Evolutionary conservation across 2,113 vertebrate species (phyloP).

Genomic region (Notarius quadriscutis): DNA sequence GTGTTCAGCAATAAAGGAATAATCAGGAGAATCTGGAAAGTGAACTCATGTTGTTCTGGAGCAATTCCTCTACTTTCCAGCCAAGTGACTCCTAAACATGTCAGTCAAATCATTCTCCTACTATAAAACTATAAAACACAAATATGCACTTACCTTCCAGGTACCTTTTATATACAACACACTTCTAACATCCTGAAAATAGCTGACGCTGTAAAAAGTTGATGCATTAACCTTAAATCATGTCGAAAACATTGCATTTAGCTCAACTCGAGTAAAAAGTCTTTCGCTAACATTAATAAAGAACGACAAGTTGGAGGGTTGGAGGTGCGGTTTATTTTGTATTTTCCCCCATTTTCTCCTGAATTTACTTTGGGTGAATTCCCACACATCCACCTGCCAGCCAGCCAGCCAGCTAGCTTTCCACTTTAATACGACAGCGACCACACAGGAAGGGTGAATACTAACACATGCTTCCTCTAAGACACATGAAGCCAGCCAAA

Average conservation of each 20-base stretch:
- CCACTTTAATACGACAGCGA: neutral
- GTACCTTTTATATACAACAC: neutral
- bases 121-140: conserved; percentile 17
- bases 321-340: neutral
- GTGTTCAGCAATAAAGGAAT: neutral
- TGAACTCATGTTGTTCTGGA: conserved; percentile 1
- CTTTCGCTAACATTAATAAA: neutral
- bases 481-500: neutral
- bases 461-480: neutral
- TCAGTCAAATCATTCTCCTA: neutral
- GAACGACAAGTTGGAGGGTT: neutral
- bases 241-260: neutral
- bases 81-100: neutral
- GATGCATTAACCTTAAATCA: neutral
- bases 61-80: neutral
- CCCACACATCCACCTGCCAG: neutral
- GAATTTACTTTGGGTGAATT: neutral
- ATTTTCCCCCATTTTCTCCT: neutral
- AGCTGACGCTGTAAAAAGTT: neutral
- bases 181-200: neutral
- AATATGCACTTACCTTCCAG: neutral
- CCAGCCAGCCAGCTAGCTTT: neutral
- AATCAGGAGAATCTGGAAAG: conserved; percentile 8
- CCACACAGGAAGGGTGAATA: neutral
- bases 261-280: neutral